Conservation (phyloP, 2,113 vertebrate species). For the Trematomus loennbergii region DNA sequence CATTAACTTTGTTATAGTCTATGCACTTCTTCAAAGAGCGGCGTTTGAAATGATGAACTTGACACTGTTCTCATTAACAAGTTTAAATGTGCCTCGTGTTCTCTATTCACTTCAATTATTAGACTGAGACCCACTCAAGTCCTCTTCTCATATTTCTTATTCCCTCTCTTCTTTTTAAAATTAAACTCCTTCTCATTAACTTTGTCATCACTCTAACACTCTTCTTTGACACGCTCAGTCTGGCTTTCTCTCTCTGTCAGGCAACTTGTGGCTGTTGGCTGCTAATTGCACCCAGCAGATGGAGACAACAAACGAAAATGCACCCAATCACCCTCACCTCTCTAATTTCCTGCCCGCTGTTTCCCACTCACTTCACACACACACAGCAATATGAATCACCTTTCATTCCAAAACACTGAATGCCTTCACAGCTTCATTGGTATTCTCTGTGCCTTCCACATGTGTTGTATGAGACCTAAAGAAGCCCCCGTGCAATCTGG, state of each 20-base stretch:
- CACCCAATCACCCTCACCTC: conserved; percentile 6
- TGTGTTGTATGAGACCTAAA: conserved; percentile 28
- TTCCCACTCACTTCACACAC: not conserved
- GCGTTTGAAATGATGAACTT: conserved; percentile 60
- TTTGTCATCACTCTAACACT: conserved; percentile 29
- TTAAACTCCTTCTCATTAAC: conserved; percentile 32
- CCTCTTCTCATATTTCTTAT: conserved; percentile 47
- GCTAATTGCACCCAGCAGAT: conserved; percentile 75
- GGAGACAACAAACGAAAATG: conserved; percentile 61
- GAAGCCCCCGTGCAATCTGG: conserved; percentile 46
- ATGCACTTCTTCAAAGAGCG: conserved; percentile 48
- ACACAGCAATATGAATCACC: conserved; percentile 38
- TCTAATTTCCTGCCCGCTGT: not conserved
- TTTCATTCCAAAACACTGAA: conserved; percentile 20
- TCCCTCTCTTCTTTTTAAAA: conserved; percentile 53
- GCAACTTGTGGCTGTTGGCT: conserved; percentile 40
- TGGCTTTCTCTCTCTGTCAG: not conserved
- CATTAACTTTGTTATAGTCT: conserved; percentile 58
- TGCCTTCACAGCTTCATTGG: conserved; percentile 34
- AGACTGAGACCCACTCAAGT: conserved; percentile 58
- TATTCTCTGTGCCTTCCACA: conserved; percentile 39
- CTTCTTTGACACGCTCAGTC: not conserved
- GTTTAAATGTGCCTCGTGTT: conserved; percentile 44
- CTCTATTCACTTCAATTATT: conserved; percentile 57
- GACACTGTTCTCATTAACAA: conserved; percentile 64